Evolutionary conservation across 37 sponge, comb jelly and placozoan genomes (phyloP).

Genomic region (Petrosia ficiformis): DNA sequence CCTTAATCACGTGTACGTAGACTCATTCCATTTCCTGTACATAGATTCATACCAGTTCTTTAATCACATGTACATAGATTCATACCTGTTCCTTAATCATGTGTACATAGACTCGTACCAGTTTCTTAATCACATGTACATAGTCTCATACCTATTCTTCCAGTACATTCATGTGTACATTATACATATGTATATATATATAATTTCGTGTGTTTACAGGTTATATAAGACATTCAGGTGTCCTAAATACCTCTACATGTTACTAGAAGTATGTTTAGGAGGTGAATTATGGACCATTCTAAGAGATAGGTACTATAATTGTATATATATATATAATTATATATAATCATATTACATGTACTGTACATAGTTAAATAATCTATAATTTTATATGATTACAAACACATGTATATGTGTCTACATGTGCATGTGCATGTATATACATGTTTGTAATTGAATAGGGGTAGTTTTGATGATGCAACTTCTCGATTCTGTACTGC

Average conservation of each 20-base stretch:
- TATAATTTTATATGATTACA: neutral
- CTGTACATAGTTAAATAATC: neutral
- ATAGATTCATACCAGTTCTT: too few species aligned
- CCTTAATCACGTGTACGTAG: too few species aligned
- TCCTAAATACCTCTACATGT: conserved; percentile 91
- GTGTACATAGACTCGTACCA: too few species aligned
- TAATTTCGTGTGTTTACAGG: conserved; percentile 50
- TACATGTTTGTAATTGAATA: conserved; percentile 4
- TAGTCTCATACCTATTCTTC: too few species aligned
- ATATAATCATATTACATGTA: neutral
- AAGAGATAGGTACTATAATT: conserved; percentile 67
- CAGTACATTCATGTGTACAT: too few species aligned
- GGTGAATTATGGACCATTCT: conserved; percentile 98
- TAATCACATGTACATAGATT: too few species aligned
- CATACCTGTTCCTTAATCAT: too few species aligned
- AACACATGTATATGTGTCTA: too few species aligned
- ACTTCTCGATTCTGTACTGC: conserved; percentile 90
- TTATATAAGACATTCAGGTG: conserved; percentile 95
- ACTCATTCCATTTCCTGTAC: too few species aligned
- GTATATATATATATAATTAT: neutral
- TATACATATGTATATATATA: too few species aligned
- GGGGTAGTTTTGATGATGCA: conserved; percentile 77
- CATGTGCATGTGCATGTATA: conserved; percentile 10
- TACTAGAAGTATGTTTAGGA: conserved; percentile 96
- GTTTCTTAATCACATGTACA: too few species aligned